These are phyloP conservation scores for Brachionus rubens DNA, from an alignment of 1,140 invertebrate species.

Conservation along the genomic window DNA sequence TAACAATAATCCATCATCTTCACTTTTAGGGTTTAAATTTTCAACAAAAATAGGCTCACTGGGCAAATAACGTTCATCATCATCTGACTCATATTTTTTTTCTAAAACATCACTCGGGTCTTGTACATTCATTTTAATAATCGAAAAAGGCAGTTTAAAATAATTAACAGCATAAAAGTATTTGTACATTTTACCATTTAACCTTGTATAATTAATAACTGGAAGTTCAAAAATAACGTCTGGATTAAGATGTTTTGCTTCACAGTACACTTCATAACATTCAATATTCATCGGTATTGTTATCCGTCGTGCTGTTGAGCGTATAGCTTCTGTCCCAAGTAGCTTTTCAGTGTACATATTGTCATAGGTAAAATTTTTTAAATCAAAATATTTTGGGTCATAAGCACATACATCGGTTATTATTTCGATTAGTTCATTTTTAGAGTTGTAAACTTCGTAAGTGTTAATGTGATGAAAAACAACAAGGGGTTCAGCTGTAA, in stretches of 20 bases:
- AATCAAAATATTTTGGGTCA: constrained; percentile 30
- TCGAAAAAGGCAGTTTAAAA: constrained; percentile 19
- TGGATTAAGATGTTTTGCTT: background rate
- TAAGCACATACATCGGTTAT: constrained; percentile 31
- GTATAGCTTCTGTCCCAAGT: background rate
- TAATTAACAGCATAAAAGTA: constrained; percentile 40
- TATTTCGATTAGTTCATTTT: background rate
- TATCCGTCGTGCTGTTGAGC: background rate
- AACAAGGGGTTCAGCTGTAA: constrained; percentile 72
- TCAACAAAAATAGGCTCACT: constrained; percentile 43
- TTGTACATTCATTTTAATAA: constrained; percentile 39
- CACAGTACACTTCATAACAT: background rate
- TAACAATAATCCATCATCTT: constrained; percentile 34
- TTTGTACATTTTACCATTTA: background rate
- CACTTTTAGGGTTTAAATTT: background rate
- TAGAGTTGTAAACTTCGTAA: constrained; percentile 64
- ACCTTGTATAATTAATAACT: constrained; percentile 20
- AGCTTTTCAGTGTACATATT: constrained; percentile 21
- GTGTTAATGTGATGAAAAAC: constrained; percentile 84
- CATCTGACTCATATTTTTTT: background rate
- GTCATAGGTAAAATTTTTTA: constrained; percentile 43
- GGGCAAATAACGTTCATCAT: background rate
- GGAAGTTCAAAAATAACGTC: constrained; percentile 2
- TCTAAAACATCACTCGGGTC: background rate
- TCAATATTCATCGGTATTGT: background rate